Percentiles rank a stretch among this genome's conserved stretches.
Conservation (phyloP, 2,888 invertebrate species). For the Drosophila sordidapex region DNA sequence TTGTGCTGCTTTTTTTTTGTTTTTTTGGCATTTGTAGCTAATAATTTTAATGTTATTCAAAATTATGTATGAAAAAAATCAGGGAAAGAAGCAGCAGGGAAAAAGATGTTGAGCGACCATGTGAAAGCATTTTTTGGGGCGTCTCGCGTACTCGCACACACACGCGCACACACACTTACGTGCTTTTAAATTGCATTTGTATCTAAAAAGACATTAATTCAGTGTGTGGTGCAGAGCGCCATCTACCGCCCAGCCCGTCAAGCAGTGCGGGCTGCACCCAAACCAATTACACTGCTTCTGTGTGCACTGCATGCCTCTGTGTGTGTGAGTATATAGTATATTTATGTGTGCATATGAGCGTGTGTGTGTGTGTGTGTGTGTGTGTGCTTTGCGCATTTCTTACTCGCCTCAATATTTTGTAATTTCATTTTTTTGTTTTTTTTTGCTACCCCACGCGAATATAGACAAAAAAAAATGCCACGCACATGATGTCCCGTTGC, state of each 20-base stretch:
- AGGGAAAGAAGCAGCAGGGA: conserved; percentile 13
- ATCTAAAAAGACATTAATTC: conserved; percentile 80
- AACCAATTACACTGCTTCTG: conserved; percentile 40
- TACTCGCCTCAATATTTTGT: conserved; percentile 79
- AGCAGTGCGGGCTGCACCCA: conserved; percentile 40
- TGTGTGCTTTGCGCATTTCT: conserved; percentile 66
- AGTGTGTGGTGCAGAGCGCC: conserved; percentile 52
- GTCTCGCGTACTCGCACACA: conserved; percentile 23
- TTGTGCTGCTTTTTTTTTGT: conserved; percentile 13
- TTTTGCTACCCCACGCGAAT: conserved; percentile 1
- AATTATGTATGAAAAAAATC: conserved; percentile 69
- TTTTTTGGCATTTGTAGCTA: conserved; percentile 73
- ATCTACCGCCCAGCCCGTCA: conserved; percentile 29
- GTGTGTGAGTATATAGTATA: not conserved
- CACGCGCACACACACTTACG: conserved; percentile 13
- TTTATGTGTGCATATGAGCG: conserved; percentile 18
- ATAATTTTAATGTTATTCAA: conserved; percentile 83
- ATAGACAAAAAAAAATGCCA: conserved; percentile 46
- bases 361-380: conserved; percentile 33
- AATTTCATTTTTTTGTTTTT: conserved; percentile 65
- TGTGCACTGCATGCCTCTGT: conserved; percentile 17
- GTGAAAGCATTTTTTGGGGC: conserved; percentile 64
- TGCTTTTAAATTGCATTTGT: conserved; percentile 81
- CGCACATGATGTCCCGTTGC: conserved; percentile 71
- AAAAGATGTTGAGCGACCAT: conserved; percentile 44